A percentile compares a stretch with the other conserved stretches of the same genome.
Conservation (phyloP, 2,113 vertebrate species). For the Gymnogyps californianus region DNA sequence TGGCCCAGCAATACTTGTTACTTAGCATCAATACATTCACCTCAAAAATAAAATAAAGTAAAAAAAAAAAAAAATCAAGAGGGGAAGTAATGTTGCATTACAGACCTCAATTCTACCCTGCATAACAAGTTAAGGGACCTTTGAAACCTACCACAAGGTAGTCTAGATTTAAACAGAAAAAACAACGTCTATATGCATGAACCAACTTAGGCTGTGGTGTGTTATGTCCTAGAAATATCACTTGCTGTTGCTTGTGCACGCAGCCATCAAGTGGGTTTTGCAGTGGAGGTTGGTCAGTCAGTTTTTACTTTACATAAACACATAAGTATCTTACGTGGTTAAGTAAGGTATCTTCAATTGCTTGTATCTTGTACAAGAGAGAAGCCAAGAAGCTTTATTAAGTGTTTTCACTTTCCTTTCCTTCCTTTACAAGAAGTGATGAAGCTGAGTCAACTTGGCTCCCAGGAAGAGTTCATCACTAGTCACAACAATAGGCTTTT, state of each 20-base stretch:
- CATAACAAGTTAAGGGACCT: not conserved
- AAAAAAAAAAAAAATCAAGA: not conserved
- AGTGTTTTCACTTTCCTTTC: not conserved
- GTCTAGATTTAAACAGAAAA: not conserved
- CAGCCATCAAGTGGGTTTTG: not conserved
- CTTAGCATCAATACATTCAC: not conserved
- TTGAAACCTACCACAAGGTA: not conserved
- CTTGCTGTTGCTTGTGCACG: not conserved
- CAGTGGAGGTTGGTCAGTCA: not conserved
- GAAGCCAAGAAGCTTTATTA: not conserved
- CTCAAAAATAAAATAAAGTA: not conserved
- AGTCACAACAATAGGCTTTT: not conserved
- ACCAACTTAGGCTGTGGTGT: not conserved
- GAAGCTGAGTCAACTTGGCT: not conserved
- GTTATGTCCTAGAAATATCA: not conserved
- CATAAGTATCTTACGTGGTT: not conserved
- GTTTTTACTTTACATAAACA: not conserved
- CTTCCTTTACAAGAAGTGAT: not conserved
- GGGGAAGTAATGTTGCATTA: not conserved
- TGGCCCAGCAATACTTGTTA: not conserved
- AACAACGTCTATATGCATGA: not conserved
- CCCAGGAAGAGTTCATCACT: not conserved
- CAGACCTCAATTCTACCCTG: not conserved
- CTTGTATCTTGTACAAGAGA: not conserved
- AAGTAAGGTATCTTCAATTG: not conserved